These are phyloP conservation scores for Seriola quinqueradiata DNA, from an alignment of 2,113 vertebrate genomes.

Conservation along the genomic window DNA sequence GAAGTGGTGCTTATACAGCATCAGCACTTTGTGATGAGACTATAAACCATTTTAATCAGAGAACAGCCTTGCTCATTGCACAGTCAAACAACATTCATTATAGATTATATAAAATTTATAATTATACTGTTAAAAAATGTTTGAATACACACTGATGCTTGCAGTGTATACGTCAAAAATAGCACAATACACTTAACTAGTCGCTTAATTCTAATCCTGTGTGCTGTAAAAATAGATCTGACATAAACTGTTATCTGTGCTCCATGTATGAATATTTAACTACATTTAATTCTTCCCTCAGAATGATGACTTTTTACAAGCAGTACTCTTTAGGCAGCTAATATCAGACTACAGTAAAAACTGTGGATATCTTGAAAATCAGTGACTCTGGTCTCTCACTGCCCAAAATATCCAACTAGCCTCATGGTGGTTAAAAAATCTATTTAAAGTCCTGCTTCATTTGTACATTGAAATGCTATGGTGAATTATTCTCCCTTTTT, in stretches of 20 bases:
- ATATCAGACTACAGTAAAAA: not conserved
- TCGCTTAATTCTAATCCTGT: not conserved
- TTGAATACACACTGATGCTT: not conserved
- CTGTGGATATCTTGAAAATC: not conserved
- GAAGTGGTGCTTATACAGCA: not conserved
- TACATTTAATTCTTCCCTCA: not conserved
- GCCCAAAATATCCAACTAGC: not conserved
- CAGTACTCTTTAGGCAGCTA: not conserved
- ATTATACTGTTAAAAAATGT: not conserved
- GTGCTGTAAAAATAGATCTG: not conserved
- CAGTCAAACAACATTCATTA: constrained; percentile 4
- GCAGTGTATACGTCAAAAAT: not conserved
- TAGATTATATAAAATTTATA: not conserved
- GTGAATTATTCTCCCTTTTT: not conserved
- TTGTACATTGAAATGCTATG: not conserved
- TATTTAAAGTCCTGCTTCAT: not conserved
- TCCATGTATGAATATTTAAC: not conserved
- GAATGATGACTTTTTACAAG: too few relatives aligned
- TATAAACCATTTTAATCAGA: not conserved
- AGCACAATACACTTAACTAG: not conserved
- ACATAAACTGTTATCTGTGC: not conserved
- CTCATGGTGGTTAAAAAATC: not conserved
- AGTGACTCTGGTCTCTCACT: not conserved
- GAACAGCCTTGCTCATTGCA: not conserved
- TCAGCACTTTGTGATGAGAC: constrained; percentile 3